Evolutionary conservation across 2,797 vertebrate species (phyloP).

Genomic region (Atherinosoma microstoma): DNA sequence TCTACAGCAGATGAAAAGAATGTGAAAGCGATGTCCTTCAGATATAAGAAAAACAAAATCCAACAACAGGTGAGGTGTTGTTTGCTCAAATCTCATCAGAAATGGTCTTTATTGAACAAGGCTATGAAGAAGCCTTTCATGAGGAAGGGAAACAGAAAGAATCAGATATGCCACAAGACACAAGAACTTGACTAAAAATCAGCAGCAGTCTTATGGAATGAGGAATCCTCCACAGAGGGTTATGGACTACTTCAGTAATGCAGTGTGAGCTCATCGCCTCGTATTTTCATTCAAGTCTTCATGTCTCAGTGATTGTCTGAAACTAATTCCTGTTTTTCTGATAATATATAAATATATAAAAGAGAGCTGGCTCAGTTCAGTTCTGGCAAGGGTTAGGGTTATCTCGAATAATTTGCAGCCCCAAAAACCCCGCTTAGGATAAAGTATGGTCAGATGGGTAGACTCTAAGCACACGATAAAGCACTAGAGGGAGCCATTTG

Average conservation of each 20-base stretch:
- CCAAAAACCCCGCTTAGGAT: no score
- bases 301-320: not conserved
- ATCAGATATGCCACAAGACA: not conserved
- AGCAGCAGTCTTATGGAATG: no score
- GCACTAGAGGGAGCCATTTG: slow-evolving; percentile 74
- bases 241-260: no score
- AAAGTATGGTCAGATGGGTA: not conserved
- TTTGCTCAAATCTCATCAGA: no score
- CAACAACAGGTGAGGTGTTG: no score
- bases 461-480: not conserved
- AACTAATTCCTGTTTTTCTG: not conserved
- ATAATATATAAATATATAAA: not conserved
- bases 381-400: no score
- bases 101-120: no score
- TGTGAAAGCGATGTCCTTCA: no score
- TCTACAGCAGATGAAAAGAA: no score
- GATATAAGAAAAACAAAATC: no score
- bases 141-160: not conserved
- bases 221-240: no score
- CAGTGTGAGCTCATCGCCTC: not conserved
- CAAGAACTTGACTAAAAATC: not conserved
- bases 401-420: no score
- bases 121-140: not conserved
- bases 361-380: not conserved
- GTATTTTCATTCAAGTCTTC: not conserved